Base-by-base conservation (phyloP, 1,140 invertebrate genomes). In the Drosophila leontia region DNA sequence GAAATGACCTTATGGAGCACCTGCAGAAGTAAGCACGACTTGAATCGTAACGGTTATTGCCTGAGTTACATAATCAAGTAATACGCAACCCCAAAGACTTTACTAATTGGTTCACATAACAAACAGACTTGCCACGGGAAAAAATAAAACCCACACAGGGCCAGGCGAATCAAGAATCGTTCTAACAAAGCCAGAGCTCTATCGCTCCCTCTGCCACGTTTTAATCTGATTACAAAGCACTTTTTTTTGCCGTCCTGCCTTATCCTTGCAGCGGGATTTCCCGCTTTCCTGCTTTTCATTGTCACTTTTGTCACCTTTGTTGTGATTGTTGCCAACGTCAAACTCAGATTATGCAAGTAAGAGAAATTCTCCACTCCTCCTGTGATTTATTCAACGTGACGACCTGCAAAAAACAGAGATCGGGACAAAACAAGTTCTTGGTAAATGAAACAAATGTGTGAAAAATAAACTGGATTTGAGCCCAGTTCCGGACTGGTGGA, bases 171-270 rank as follows among this genome's bases (percentile, higher is more conserved):
- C 61, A 76, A 37, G 71, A 76, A 76, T 76, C 72, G 32, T 19
- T 55, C 62, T 41, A 53, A 76, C 74, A 67, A 76, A 72, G 55
- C 44, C 45, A 44, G 41, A 69, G 56, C 47, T 37, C 37, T 61
- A 23, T 8, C 9, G 9, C 17, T 17, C 35, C 8, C 34, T 41
- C 26, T 65, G 32, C 61, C 47, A 51, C 53, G 35, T 53, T 77
- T 76, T 67, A 78, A 78, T 67, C 75, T 78, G 75, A 78, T 78
- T 78, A 78, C 75, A 69, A 44, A 69, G 75, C 75, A 78, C 39
- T 78, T 78, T 77, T 78, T 77, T 77, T 78, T 72, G 42, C 19
- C 23, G 19, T 42, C 35, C 63, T 65, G 29, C 41, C 55, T 44
- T 62, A 29, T 57, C 41, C 44, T 59, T 55, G 70, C 70, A 51